phyloP scores from a whole-genome alignment of 2,113 vertebrate species.

The Salminus brasiliensis region DNA sequence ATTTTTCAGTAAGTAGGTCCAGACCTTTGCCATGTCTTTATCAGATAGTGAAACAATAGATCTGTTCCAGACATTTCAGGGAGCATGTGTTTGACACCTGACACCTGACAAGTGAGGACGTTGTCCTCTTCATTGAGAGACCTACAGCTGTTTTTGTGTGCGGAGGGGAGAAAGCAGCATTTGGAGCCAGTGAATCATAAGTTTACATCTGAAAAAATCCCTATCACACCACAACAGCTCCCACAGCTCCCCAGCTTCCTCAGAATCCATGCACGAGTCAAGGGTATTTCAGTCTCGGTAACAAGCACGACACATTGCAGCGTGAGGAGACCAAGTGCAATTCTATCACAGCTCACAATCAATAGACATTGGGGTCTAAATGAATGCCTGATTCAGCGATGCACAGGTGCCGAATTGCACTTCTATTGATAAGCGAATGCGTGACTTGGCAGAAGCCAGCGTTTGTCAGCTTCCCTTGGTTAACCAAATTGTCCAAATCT shows the following conservation, averaged over 20 bases:
- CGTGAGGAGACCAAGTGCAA: background rate
- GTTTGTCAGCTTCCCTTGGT: constrained; percentile 15
- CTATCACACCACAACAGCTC: constrained; percentile 16
- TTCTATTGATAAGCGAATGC: constrained; percentile 14
- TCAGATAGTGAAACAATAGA: too few species aligned
- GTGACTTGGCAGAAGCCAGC: background rate
- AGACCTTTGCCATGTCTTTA: too few species aligned
- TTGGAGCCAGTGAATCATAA: constrained; percentile 19
- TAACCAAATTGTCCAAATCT: constrained; percentile 24
- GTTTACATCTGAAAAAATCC: background rate
- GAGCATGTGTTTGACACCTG: constrained; percentile 27
- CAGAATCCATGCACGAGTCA: background rate
- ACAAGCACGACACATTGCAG: background rate
- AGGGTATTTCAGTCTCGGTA: background rate
- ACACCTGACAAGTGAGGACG: constrained; percentile 8
- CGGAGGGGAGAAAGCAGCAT: constrained; percentile 15
- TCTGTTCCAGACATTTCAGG: too few species aligned
- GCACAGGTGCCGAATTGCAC: constrained; percentile 3
- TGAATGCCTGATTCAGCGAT: constrained; percentile 29
- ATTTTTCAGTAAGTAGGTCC: too few species aligned
- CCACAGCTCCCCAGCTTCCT: constrained; percentile 13
- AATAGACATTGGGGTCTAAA: constrained; percentile 28
- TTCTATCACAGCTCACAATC: constrained; percentile 28
- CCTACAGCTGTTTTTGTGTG: constrained; percentile 5
- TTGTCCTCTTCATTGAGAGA: background rate